These are phyloP conservation scores for Ispidina picta DNA, from an alignment of 2,797 vertebrate genomes.

Conservation along the genomic window DNA sequence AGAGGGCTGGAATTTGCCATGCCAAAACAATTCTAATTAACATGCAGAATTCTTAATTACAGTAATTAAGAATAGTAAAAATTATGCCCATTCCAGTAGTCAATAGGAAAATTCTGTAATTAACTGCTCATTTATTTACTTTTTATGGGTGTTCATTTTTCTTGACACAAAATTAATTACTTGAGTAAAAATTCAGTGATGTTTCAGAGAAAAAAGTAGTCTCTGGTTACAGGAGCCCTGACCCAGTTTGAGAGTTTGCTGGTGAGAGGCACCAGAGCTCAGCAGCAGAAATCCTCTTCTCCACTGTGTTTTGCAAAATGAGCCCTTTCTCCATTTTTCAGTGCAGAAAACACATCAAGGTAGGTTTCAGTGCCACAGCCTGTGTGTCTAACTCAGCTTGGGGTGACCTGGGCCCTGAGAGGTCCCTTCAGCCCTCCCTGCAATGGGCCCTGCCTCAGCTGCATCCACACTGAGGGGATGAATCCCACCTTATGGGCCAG, in stretches of 20 bases:
- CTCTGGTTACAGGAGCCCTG: neutral
- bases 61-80: conserved; percentile 12
- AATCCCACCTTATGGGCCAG: neutral
- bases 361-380: neutral
- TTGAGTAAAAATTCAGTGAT: neutral
- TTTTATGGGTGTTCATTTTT: neutral
- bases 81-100: neutral
- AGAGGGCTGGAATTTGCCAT: neutral
- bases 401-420: neutral
- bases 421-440: neutral
- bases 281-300: neutral
- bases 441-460: neutral
- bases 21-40: neutral
- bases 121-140: conserved; percentile 5
- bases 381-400: neutral
- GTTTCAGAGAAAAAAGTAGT: neutral
- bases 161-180: neutral
- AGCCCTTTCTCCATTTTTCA: neutral
- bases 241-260: neutral
- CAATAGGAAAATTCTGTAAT: neutral
- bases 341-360: neutral
- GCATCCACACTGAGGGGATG: neutral
- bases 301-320: too few species aligned
- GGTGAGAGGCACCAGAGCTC: neutral
- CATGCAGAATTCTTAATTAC: neutral